Percentiles rank a stretch among this genome's conserved stretches.
Conservation (phyloP, 2,797 vertebrate genomes). For the Buphagus erythrorhynchus region DNA sequence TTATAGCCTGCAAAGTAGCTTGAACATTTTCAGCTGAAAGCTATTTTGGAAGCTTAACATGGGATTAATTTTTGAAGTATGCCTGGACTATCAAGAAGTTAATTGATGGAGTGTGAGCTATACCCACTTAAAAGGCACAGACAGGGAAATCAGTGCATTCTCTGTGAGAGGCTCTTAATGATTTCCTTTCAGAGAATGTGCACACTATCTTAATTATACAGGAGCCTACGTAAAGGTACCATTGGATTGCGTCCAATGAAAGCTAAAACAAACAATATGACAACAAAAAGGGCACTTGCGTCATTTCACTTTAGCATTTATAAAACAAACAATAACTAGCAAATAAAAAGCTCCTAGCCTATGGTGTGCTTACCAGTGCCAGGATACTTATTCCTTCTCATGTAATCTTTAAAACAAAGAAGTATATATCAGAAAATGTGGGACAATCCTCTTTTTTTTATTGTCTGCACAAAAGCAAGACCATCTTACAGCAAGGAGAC, state of each 20-base stretch:
- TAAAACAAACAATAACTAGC: constrained; percentile 75
- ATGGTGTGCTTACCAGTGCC: constrained; percentile 41
- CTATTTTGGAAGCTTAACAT: constrained; percentile 9
- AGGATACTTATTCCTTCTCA: constrained; percentile 28
- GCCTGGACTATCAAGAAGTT: constrained; percentile 5
- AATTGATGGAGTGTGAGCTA: constrained; percentile 2
- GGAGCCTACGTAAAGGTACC: constrained; percentile 71
- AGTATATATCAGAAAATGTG: background rate
- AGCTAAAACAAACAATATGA: constrained; percentile 80
- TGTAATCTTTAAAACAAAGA: constrained; percentile 34
- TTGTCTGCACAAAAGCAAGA: background rate
- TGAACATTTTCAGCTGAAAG: background rate
- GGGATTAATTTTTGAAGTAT: constrained; percentile 21
- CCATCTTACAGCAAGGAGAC: background rate
- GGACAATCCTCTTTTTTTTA: background rate
- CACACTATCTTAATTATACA: constrained; percentile 72
- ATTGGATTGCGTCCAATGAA: constrained; percentile 67
- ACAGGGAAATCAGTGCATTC: constrained; percentile 35
- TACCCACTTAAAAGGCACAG: constrained; percentile 23
- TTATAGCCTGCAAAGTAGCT: background rate
- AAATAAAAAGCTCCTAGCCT: constrained; percentile 69
- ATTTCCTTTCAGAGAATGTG: constrained; percentile 64
- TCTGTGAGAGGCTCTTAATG: constrained; percentile 31
- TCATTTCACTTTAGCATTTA: constrained; percentile 75
- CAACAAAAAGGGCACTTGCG: constrained; percentile 76